phyloP scores from a whole-genome alignment of 30 jellyfish, hydroid and myxozoan species.

The Turritopsis dohrnii region DNA sequence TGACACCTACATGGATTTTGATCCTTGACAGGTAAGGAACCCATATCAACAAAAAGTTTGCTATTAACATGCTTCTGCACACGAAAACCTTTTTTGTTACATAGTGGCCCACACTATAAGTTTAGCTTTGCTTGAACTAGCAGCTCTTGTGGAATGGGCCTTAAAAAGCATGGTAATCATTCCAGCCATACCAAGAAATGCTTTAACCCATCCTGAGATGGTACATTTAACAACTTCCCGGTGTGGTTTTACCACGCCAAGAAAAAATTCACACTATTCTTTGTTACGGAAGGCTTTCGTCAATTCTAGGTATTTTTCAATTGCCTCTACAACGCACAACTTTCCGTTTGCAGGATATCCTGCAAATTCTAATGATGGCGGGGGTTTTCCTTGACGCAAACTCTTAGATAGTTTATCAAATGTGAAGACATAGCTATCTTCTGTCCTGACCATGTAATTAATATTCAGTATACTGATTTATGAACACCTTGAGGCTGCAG shows the following conservation, averaged over 20 bases:
- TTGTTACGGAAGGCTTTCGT: neutral
- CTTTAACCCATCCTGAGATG: conserved; percentile 29
- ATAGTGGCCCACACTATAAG: no score
- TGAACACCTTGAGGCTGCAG: neutral
- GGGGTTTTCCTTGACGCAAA: conserved; percentile 6
- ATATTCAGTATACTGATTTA: neutral
- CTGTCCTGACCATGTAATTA: neutral
- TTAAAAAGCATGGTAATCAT: conserved; percentile 12
- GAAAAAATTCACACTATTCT: neutral
- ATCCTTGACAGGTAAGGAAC: no score
- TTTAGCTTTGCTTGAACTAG: conserved; percentile 20
- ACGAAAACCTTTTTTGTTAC: no score
- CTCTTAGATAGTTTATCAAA: neutral
- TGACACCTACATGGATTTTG: no score
- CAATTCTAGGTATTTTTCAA: neutral
- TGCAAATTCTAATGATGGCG: neutral
- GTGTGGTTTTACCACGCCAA: conserved; percentile 13
- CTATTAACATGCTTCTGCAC: no score
- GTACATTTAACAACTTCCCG: conserved; percentile 15
- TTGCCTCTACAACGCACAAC: conserved; percentile 2
- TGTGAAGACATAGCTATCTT: neutral
- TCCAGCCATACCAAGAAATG: conserved; percentile 20
- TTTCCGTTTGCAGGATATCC: neutral
- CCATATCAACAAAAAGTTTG: no score
- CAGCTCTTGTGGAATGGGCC: conserved; percentile 33